A percentile compares a stretch with the other conserved stretches of the same genome.
These are phyloP conservation scores for Dallia pectoralis DNA, from an alignment of 2,797 vertebrate species.

Conservation along the genomic window DNA sequence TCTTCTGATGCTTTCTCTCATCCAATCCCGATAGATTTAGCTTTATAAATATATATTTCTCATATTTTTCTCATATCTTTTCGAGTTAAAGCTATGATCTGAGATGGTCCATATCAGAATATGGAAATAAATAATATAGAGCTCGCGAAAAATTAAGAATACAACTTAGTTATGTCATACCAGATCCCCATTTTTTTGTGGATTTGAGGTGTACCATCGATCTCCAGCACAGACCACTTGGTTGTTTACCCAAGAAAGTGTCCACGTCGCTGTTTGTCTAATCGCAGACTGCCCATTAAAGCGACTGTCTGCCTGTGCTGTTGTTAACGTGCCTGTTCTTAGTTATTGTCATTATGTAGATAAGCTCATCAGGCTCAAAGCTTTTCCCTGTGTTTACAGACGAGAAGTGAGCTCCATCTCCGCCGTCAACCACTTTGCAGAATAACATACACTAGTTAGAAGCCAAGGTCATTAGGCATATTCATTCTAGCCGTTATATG, in stretches of 20 bases:
- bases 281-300: conserved; percentile 1
- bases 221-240: background rate
- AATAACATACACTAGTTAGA: background rate
- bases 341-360: background rate
- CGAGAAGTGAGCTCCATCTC: background rate
- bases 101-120: background rate
- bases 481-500: background rate
- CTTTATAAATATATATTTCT: background rate
- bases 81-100: background rate
- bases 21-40: background rate
- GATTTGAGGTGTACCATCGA: background rate
- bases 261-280: background rate
- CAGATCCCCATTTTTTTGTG: background rate
- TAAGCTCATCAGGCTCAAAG: background rate
- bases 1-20: background rate
- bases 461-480: background rate
- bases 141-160: background rate
- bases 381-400: background rate
- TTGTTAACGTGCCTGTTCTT: background rate
- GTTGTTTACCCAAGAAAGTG: background rate
- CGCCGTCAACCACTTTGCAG: background rate
- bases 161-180: background rate
- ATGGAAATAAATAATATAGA: background rate
- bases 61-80: background rate
- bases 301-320: background rate